Conservation (phyloP, 92 coral and sea anemone species). For the Meandrina meandrites region DNA sequence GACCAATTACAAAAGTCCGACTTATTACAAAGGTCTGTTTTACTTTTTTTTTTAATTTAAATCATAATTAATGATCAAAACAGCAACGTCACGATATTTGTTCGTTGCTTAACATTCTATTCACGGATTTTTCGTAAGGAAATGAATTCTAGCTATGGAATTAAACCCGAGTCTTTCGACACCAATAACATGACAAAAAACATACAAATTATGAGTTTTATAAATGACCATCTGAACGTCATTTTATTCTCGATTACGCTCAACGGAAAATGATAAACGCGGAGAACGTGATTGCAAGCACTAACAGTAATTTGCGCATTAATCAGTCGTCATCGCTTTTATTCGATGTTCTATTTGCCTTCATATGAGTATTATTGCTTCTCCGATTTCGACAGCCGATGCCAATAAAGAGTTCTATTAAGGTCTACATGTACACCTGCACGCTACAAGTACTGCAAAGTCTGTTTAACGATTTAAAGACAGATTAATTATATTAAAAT, state of each 20-base stretch:
- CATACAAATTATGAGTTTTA: background rate
- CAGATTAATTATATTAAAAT: background rate
- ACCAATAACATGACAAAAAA: background rate
- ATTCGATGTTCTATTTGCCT: background rate
- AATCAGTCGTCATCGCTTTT: background rate
- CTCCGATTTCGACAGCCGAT: background rate
- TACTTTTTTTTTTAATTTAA: too few species aligned
- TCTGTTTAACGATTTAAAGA: background rate
- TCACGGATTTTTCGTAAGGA: background rate
- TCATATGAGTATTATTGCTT: background rate
- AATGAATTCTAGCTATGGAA: background rate
- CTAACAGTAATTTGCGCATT: too few species aligned
- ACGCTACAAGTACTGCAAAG: background rate
- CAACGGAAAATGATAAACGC: background rate
- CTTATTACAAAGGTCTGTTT: too few species aligned
- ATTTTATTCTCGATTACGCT: background rate
- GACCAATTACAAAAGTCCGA: too few species aligned
- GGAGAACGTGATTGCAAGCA: background rate
- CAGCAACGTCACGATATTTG: background rate
- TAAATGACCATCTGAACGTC: background rate
- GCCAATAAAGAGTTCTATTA: background rate
- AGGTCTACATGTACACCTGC: background rate
- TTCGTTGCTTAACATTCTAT: background rate
- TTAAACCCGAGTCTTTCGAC: background rate
- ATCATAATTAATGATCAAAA: background rate